Base-by-base conservation (phyloP, 2,113 vertebrate species). In the Chaetodon auriga region DNA sequence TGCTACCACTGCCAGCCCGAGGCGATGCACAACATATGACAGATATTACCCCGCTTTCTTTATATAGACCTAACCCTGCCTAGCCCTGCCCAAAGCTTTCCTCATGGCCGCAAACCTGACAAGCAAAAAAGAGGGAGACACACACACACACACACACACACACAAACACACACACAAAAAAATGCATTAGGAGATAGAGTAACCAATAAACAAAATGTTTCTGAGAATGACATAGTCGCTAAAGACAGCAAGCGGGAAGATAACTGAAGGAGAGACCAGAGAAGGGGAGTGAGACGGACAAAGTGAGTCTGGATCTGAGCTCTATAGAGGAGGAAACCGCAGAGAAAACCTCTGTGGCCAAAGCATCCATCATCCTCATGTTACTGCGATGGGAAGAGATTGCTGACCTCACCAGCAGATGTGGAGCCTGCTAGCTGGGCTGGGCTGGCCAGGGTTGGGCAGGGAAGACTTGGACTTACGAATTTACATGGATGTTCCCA, bases 351-450 rank as follows among this genome's bases (percentile, higher is more conserved):
- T 93, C 88, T 82, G 88, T 81, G 87, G 87, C 89, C 84, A 69
- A 75, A 82, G 85, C 86, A 94, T 93, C 92, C 90, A 95, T 94
- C 93, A 92, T 94, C 78, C 81, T 93, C 77, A 74, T 85, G 87
- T 91, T 94, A 87, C 93, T 88, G 88, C 53, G 72, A 93, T 90
- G 90, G 85, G 87, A 93, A 93, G 92, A 88, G 90, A 91, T 88
- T 85, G 88, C 86, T 92, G 93, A 94, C 91, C 91, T 93, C 89
- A 91, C 80, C 88, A 89, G 86, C 93, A 94, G 92, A 93, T 94
- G 94, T 94, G 86, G 81, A 82, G 87, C 69, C 81, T 86, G 76
- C 72, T 77, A 15, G 85, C 90, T 92, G 92, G 85, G 90, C 91
- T 81, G 82, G 82, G 81, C 72, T 62, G 64, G 70, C 61, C 83